A percentile compares a stretch with the other conserved stretches of the same genome.
Conservation (phyloP, 2,797 vertebrate species). For the Anas flavirostris region DNA sequence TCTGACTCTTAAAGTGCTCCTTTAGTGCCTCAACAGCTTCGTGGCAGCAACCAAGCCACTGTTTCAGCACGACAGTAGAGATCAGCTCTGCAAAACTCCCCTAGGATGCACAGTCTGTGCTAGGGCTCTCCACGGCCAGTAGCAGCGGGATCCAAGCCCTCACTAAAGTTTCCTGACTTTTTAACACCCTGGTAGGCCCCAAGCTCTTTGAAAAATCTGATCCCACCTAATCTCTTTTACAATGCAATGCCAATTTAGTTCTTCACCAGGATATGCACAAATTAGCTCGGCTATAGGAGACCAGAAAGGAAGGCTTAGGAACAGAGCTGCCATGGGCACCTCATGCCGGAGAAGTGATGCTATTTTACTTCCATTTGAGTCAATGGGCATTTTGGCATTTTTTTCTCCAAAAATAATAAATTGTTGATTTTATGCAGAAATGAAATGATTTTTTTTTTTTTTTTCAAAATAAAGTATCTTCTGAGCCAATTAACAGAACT, state of each 20-base stretch:
- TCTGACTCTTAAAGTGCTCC: background rate
- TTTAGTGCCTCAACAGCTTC: background rate
- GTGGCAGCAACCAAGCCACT: background rate
- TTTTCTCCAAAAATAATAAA: background rate
- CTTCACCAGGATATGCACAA: background rate
- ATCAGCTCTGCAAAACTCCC: background rate
- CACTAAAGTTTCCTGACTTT: background rate
- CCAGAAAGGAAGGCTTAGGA: background rate
- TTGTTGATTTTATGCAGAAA: background rate
- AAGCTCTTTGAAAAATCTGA: constrained; percentile 30
- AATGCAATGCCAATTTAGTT: background rate
- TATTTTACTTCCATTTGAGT: background rate
- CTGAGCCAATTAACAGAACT: background rate
- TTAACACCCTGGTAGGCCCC: background rate
- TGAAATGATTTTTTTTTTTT: background rate
- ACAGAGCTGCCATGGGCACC: background rate
- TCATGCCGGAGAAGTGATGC: fast-evolving
- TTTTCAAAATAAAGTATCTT: background rate
- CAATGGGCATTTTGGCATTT: background rate
- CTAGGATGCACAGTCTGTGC: background rate
- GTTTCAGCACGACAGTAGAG: background rate
- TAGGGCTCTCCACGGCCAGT: background rate
- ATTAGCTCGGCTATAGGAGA: background rate
- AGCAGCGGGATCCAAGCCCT: background rate
- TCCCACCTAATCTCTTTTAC: constrained; percentile 25